Evolutionary conservation across 2,888 invertebrate species (phyloP), one percentile per base, ranked within the genome.

Genomic region (Pollenia angustigena): DNA sequence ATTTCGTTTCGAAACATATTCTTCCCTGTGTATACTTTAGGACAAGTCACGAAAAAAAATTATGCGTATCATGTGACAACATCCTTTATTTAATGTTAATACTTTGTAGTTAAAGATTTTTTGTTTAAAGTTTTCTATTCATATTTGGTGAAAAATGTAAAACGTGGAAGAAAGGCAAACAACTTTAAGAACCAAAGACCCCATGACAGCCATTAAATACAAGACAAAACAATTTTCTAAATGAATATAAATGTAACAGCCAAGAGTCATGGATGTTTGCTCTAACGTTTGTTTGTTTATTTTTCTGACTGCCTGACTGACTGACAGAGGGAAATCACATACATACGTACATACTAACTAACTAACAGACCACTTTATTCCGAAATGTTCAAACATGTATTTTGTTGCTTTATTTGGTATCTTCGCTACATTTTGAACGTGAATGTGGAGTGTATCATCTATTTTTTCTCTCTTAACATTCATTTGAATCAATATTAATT

Each of bases 401-500:
- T 10, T 46, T 48, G 18, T 66, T 14, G 14, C 40, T 48, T 4
- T 52, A 54, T 54, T 54, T 64, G 50, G 4, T 52, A 54, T 46
- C 3, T n/a, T 23, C 56, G 4, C 12, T 58, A 32, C 14, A 32
- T 62, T 9, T 32, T 32, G 7, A 56, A 54, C 4, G 10, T 46
- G 11, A 64, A 52, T 58, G 18, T 52, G 23, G 6, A 12, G 23
- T 56, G 46, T 81, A 46, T 40, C 54, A 50, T 68, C 40, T 68
- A 58, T 79, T 23, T 68, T 40, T 48, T 48, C 54, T 64, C 23
- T 18, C 54, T 50, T 42, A 32, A 54, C 40, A 71, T 56, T 54
- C 75, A 79, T 79, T 86, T 58, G 79, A 82, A 80, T 80, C 79
- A 86, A 86, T 86, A 80, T 86, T 82, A 80, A 80, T 80, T 82